Conservation (phyloP, 2,888 invertebrate genomes). For the Sceliomorpha sp. region DNA sequence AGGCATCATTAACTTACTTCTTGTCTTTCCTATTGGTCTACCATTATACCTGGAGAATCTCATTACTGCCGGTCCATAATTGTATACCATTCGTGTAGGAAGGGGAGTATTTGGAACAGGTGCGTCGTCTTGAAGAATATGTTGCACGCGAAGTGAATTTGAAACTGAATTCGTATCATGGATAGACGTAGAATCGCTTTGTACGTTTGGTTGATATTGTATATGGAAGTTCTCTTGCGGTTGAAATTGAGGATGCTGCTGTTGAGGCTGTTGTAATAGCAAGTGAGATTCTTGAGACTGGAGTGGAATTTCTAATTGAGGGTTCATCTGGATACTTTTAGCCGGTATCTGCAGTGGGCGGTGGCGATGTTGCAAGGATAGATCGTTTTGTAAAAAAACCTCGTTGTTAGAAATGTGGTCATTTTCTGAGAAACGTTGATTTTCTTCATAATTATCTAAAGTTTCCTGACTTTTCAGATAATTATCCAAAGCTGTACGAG, state of each 20-base stretch:
- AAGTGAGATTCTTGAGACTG: too few species aligned
- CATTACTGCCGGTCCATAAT: constrained; percentile 8
- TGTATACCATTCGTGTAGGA: constrained; percentile 17
- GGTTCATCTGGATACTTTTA: too few species aligned
- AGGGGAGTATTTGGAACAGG: constrained; percentile 1
- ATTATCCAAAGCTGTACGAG: constrained; percentile 66
- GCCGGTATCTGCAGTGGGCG: too few species aligned
- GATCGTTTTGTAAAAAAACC: constrained; percentile 9
- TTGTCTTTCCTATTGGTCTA: constrained; percentile 25
- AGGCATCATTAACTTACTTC: constrained; percentile 19
- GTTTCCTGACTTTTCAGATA: constrained; percentile 60
- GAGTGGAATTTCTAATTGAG: too few species aligned
- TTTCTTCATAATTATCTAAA: constrained; percentile 1
- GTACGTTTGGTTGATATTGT: constrained; percentile 7
- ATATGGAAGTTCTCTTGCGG: neutral
- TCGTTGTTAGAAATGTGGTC: constrained; percentile 3
- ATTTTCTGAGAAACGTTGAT: neutral
- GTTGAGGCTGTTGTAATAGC: constrained; percentile 10
- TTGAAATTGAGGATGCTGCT: neutral
- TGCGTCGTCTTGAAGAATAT: constrained; percentile 1
- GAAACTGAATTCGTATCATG: neutral
- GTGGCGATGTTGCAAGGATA: constrained; percentile 10
- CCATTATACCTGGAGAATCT: constrained; percentile 23
- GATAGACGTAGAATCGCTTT: neutral
- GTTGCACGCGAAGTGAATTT: constrained; percentile 9